A percentile compares a stretch with the other conserved stretches of the same genome.
Evolutionary conservation across 2,797 vertebrate species (phyloP).

Genomic region (Intellagama lesueurii): DNA sequence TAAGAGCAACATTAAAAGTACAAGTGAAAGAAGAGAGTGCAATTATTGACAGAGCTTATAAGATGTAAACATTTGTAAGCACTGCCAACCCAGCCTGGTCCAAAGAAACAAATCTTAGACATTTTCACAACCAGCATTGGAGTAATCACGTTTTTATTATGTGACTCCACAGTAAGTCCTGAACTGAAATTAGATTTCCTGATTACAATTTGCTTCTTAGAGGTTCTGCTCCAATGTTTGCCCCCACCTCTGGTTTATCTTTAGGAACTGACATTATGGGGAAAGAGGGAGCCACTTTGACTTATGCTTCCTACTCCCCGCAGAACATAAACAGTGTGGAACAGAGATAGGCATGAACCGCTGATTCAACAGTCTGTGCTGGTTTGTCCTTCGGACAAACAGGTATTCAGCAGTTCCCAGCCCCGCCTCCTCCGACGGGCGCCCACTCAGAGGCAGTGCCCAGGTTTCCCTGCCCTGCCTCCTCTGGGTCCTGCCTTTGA

Average conservation of each 20-base stretch:
- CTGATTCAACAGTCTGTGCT: no score
- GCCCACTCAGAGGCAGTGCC: no score
- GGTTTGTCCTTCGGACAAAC: no score
- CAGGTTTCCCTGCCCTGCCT: no score
- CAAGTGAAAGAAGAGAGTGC: no score
- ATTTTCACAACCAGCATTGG: neutral
- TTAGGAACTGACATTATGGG: constrained; percentile 41
- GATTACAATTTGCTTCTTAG: constrained; percentile 12
- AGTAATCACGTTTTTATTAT: neutral
- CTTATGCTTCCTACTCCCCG: neutral
- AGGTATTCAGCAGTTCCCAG: no score
- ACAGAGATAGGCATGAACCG: no score
- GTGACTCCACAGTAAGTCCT: neutral
- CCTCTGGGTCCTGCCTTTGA: no score
- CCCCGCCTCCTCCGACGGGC: no score
- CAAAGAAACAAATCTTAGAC: neutral
- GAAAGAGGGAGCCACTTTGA: constrained; percentile 30
- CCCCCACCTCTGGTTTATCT: constrained; percentile 10
- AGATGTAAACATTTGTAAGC: neutral
- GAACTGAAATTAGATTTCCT: neutral
- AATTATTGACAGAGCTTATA: neutral
- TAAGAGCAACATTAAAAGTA: no score
- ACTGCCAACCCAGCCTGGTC: neutral
- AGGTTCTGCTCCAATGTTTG: constrained; percentile 37
- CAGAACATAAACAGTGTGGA: neutral